Evolutionary conservation across 2,113 vertebrate species (phyloP), one percentile per base, ranked within the genome.

Genomic region (Hippopotamus amphibius): DNA sequence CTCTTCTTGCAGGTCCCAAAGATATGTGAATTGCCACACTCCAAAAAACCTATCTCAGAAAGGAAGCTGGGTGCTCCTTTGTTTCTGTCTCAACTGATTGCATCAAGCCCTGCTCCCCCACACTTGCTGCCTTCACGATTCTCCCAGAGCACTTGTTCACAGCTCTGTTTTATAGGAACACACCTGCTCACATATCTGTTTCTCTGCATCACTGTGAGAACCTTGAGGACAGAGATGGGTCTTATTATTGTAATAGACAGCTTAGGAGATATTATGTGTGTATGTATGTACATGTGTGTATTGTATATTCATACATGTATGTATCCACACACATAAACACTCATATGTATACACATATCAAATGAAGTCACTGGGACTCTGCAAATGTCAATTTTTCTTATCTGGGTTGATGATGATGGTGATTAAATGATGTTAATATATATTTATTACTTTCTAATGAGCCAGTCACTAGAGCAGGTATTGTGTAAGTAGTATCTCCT

Each of bases 41-140:
- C 55, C 21, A 28, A 55, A 72, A 90, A 5, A 37, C 3, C 0
- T 22, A 15, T n/a, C 17, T 74, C 68, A 48, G 21, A 88, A 68
- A 76, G 19, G 24, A 59, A 66, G 11, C 53, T 5, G 33, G 10
- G 5, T 82, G 72, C 3, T 71, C n/a, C n/a, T 71, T 41, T 69
- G 7, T 77, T 91, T 89, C 63, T 63, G 28, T 17, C 3, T 43
- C 66, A 83, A 53, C 12, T 61, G 28, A 33, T 33, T 33, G 33
- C 26, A 22, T 21, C 6, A 7, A 10, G 2, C 33, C 30, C n/a
- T 26, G 63, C 10, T 15, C 1, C 37, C 55, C 2, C 0, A 55
- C 33, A n/a, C 48, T 72, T 28, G 19, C 4, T 26, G 50, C n/a
- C 30, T 63, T 79, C 50, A 26, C 11, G 6, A 1, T 50, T 68